These are phyloP conservation scores for Antheraea pernyi DNA, from an alignment of 1,140 invertebrate species.

Conservation along the genomic window DNA sequence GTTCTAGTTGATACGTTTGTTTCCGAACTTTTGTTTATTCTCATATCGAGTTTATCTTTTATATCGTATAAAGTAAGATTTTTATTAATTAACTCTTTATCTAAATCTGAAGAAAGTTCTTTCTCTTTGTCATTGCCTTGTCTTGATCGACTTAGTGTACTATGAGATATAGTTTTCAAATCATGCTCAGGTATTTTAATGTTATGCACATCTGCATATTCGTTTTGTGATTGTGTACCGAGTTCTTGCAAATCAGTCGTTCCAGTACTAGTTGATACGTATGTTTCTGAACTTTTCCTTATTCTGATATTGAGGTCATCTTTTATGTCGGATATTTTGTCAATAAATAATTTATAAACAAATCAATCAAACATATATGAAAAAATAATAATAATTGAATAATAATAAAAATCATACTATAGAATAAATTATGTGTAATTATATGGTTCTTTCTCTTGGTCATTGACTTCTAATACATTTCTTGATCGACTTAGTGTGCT, in stretches of 20 bases:
- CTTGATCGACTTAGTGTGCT: not conserved
- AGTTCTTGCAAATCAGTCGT: not conserved
- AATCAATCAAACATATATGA: no score
- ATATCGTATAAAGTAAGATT: not conserved
- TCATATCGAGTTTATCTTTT: no score
- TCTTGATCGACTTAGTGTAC: not conserved
- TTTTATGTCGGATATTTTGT: no score
- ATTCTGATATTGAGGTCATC: no score
- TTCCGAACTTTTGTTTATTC: not conserved
- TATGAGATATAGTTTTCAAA: not conserved
- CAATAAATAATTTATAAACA: no score
- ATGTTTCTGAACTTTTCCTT: not conserved
- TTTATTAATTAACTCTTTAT: conserved; percentile 1
- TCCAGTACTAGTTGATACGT: not conserved
- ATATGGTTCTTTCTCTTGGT: conserved; percentile 8
- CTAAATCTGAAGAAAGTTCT: conserved; percentile 25
- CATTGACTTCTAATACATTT: not conserved
- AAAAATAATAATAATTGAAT: no score
- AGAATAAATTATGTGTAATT: no score
- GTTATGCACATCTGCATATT: not conserved
- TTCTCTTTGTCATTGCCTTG: not conserved
- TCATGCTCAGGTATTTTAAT: not conserved
- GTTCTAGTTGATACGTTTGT: not conserved
- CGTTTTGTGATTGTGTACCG: not conserved
- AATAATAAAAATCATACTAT: no score